Conservation (phyloP, 2,888 invertebrate species). For the Ichneumon xanthorius region DNA sequence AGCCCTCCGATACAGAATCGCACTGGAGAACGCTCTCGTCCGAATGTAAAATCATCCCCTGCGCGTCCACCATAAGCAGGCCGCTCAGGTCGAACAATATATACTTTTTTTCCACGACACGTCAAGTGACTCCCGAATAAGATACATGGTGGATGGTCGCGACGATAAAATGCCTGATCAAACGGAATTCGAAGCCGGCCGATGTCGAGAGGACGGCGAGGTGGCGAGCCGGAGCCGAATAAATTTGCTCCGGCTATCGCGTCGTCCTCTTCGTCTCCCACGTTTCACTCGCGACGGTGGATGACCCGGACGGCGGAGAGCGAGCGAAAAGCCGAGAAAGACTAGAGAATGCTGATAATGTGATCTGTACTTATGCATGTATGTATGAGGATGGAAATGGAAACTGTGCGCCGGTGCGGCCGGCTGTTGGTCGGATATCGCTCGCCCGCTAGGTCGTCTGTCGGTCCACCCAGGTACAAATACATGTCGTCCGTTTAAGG, state of each 20-base stretch:
- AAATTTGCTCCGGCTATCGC: conserved; percentile 42
- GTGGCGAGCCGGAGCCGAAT: conserved; percentile 37
- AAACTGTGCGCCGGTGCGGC: conserved; percentile 34
- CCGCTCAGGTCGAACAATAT: not conserved
- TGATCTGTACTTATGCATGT: conserved; percentile 60
- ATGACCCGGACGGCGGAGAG: conserved; percentile 41
- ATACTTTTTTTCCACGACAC: conserved; percentile 14
- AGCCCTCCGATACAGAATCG: conserved; percentile 30
- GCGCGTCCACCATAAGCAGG: not conserved
- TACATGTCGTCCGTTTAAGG: conserved; percentile 2
- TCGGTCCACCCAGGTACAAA: conserved; percentile 39
- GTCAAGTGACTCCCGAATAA: conserved; percentile 12
- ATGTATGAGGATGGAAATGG: conserved; percentile 63
- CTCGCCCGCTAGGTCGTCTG: not conserved
- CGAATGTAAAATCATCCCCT: conserved; percentile 45
- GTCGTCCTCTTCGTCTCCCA: conserved; percentile 6
- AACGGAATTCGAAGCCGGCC: conserved; percentile 15
- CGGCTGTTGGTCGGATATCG: conserved; percentile 17
- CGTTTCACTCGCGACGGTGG: conserved; percentile 26
- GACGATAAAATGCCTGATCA: conserved; percentile 29
- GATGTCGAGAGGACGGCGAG: conserved; percentile 3
- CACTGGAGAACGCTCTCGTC: conserved; percentile 22
- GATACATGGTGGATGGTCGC: conserved; percentile 3
- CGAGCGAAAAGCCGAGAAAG: conserved; percentile 36
- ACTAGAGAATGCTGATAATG: conserved; percentile 59